Evolutionary conservation across 2,888 invertebrate genomes (phyloP).

Genomic region (Athrips mouffetella): DNA sequence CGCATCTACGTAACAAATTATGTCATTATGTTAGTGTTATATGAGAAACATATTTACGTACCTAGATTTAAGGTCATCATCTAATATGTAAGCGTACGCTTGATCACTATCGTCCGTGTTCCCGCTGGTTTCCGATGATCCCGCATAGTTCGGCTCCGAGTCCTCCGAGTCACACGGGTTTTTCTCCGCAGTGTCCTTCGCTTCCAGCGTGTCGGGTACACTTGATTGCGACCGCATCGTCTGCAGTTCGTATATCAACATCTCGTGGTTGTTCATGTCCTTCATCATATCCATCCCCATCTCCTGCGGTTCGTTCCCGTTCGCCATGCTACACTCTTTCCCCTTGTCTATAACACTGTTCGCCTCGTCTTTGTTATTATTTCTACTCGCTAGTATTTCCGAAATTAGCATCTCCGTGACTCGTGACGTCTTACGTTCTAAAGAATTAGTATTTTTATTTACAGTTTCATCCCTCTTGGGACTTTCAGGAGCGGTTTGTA

Average conservation of each 20-base stretch:
- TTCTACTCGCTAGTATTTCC: slow-evolving; percentile 72
- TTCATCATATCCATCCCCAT: slow-evolving; percentile 48
- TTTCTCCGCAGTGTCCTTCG: slow-evolving; percentile 37
- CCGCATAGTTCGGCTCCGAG: slow-evolving; percentile 61
- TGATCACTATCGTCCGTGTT: slow-evolving; percentile 63
- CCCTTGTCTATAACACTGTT: slow-evolving; percentile 72
- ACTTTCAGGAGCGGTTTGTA: slow-evolving; percentile 36
- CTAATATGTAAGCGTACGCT: slow-evolving; percentile 67
- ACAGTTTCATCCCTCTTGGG: slow-evolving; percentile 44
- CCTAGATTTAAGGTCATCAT: slow-evolving; percentile 73
- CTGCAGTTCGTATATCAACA: slow-evolving; percentile 83
- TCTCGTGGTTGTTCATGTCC: slow-evolving; percentile 81
- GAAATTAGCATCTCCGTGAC: slow-evolving; percentile 75
- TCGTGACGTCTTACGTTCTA: slow-evolving; percentile 69
- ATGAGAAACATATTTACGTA: slow-evolving; percentile 31
- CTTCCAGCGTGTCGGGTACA: slow-evolving; percentile 50
- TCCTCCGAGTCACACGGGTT: slow-evolving; percentile 64
- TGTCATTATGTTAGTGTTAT: not conserved
- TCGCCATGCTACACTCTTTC: slow-evolving; percentile 49
- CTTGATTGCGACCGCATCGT: slow-evolving; percentile 79
- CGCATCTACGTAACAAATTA: slow-evolving; percentile 8
- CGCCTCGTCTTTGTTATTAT: slow-evolving; percentile 65
- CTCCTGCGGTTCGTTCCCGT: slow-evolving; percentile 52
- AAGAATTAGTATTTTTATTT: slow-evolving; percentile 60
- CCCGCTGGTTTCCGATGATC: slow-evolving; percentile 60